Conservation (phyloP, 2,113 vertebrate species). For the Odobenus rosmarus region DNA sequence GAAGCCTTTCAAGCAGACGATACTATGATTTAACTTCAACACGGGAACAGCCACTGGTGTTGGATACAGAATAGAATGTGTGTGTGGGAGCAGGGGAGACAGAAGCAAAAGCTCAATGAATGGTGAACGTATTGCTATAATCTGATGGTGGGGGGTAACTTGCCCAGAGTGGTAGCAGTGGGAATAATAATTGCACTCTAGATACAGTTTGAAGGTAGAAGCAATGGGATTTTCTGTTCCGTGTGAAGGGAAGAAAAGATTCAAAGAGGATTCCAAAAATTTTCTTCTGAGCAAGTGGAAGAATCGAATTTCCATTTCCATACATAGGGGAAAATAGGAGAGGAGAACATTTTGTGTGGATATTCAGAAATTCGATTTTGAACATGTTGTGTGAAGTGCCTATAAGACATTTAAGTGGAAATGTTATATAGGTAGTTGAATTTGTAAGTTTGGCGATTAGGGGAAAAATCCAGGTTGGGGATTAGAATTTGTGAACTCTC, state of each 20-base stretch:
- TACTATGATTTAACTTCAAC: background rate
- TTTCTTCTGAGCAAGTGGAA: background rate
- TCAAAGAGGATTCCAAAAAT: background rate
- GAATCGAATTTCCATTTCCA: background rate
- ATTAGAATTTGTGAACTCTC: background rate
- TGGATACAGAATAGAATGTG: background rate
- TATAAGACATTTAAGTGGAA: background rate
- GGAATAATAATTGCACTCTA: background rate
- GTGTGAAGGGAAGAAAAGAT: background rate
- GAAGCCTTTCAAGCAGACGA: background rate
- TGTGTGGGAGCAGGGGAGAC: background rate
- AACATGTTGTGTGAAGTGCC: background rate
- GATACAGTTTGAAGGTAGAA: background rate
- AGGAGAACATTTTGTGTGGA: background rate
- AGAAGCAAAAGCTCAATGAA: background rate
- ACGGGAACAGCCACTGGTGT: background rate
- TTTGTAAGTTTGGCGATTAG: background rate
- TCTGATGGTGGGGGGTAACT: background rate
- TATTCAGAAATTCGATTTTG: background rate
- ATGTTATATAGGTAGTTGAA: background rate
- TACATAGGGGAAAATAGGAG: background rate
- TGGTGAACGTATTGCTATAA: background rate
- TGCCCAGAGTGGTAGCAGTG: background rate
- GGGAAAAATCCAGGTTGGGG: background rate
- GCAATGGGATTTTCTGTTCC: background rate